These are phyloP conservation scores for Tromatobia lineatoria DNA, from an alignment of 2,888 invertebrate species.

Conservation along the genomic window DNA sequence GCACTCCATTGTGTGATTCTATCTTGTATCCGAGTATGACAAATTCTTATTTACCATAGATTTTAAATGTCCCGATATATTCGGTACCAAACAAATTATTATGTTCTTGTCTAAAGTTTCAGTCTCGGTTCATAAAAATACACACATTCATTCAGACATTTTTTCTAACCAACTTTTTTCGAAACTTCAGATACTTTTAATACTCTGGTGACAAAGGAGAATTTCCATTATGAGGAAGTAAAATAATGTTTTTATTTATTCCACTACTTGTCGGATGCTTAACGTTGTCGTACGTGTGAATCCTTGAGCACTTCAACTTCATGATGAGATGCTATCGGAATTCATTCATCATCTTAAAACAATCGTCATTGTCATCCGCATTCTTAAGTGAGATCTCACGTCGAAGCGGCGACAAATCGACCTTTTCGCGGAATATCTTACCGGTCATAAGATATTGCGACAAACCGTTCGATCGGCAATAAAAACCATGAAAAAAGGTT, in stretches of 20 bases:
- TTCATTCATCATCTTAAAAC: constrained; percentile 30
- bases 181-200: too few relatives aligned
- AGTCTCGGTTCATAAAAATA: too few relatives aligned
- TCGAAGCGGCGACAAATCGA: constrained; percentile 9
- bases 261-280: background rate
- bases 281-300: background rate
- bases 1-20: too few relatives aligned
- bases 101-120: too few relatives aligned
- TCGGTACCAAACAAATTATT: too few relatives aligned
- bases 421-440: constrained; percentile 35
- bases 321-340: background rate
- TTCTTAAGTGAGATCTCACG: constrained; percentile 42
- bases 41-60: too few relatives aligned
- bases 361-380: constrained; percentile 45
- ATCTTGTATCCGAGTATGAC: too few relatives aligned
- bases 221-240: background rate
- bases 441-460: constrained; percentile 10
- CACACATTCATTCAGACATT: too few relatives aligned
- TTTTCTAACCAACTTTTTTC: too few relatives aligned
- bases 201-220: background rate
- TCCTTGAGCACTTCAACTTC: background rate
- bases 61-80: too few relatives aligned
- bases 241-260: background rate
- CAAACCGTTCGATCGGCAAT: constrained; percentile 23
- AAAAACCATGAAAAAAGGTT: constrained; percentile 12